Base-by-base conservation (phyloP, 2,113 vertebrate species). In the Varanus komodoensis region DNA sequence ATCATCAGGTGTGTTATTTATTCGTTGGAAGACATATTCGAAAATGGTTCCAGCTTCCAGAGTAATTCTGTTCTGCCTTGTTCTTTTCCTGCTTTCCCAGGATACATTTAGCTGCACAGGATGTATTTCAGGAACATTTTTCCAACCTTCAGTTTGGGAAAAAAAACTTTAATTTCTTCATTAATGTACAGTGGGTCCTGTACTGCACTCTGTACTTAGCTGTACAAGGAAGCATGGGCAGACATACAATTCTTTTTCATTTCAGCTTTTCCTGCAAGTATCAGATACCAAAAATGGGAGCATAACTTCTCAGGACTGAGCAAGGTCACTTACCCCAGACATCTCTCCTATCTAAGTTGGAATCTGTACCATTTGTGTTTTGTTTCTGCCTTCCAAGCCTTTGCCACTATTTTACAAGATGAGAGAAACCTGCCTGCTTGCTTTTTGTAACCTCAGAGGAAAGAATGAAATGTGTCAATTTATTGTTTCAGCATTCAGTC, bases 311-410 rank as follows among this genome's bases (percentile, higher is more conserved):
- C 48, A 80, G 34, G n/a, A 80, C 34, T 79, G 77, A 57, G 83
- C 27, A 90, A 80, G 50, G 12, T 7, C 2, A 2, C 32, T 34
- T 54, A 21, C 38, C 34, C 64, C 89, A 84, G 17, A 54, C 0
- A 32, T 32, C 64, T 52, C 23, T 52, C 9, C 15, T 52, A 85
- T 90, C 74, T 78, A 79, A 50, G 23, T 48, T 85, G 74, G 82
- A 84, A 89, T 85, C 57, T 85, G 73, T 71, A 38, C 48, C 83
- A 34, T 57, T n/a, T 44, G 25, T 79, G 52, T 75, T 83, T 88
- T 57, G 82, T 69, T 69, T 32, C 64, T 69, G 27, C 12, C 64
- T 71, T 80, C 64, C 50, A 79, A 77, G 32, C 29, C 50, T 69
- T 38, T 69, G 82, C 82, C 75, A 71, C 67, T 71, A 73, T 81